Evolutionary conservation across 1,140 invertebrate species (phyloP).

Genomic region (Eueides isabella): DNA sequence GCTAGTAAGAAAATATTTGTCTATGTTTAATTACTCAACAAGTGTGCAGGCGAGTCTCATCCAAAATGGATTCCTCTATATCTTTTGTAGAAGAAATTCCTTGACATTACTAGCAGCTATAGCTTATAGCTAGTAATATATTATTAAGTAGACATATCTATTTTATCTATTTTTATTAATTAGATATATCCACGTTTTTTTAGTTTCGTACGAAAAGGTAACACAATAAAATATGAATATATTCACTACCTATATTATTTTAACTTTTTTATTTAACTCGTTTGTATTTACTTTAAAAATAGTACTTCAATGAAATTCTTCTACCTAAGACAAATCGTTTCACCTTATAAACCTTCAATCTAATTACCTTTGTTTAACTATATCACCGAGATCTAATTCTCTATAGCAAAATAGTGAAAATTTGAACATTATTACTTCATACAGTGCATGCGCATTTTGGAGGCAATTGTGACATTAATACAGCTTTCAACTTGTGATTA

Average conservation of each 20-base stretch:
- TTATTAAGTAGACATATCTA: no score
- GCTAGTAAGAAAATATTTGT: conserved; percentile 49
- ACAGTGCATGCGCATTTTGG: conserved; percentile 23
- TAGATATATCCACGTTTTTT: no score
- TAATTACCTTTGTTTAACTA: neutral
- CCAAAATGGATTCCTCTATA: conserved; percentile 18
- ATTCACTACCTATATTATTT: neutral
- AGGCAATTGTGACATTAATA: conserved; percentile 16
- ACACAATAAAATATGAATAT: neutral
- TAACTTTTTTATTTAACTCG: neutral
- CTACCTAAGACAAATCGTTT: neutral
- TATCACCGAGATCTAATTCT: conserved; percentile 29
- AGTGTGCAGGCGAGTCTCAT: conserved; percentile 35
- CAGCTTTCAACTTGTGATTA: neutral
- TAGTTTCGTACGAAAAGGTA: neutral
- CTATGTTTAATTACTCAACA: conserved; percentile 40
- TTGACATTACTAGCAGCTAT: no score
- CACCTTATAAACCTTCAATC: neutral
- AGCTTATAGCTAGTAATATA: no score
- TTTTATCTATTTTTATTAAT: no score
- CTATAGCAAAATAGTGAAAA: conserved; percentile 24
- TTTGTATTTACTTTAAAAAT: neutral
- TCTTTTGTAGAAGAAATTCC: neutral
- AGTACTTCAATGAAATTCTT: neutral
- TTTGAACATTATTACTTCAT: conserved; percentile 34